phyloP scores from a whole-genome alignment of 1,140 invertebrate genomes.

The Apis florea region DNA sequence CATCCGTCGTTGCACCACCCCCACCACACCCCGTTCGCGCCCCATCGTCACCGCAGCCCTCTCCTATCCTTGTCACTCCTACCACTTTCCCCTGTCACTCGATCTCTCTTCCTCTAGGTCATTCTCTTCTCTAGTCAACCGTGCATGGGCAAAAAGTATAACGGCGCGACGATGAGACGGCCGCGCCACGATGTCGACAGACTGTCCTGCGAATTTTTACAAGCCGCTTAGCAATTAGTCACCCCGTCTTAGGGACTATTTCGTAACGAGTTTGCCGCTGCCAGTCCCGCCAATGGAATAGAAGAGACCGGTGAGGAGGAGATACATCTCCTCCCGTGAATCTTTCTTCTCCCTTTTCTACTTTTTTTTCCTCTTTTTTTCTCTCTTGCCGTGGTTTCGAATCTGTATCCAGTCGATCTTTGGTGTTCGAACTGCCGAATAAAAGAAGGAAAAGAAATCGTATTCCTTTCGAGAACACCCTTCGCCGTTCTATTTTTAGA shows the following conservation, averaged over 20 bases:
- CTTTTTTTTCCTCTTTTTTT: not conserved
- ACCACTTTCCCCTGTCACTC: not conserved
- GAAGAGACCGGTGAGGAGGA: not conserved
- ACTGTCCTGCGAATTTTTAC: constrained; percentile 51
- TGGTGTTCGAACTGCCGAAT: constrained; percentile 25
- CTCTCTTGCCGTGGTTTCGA: constrained; percentile 12
- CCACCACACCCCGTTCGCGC: not conserved
- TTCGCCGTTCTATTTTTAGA: constrained; percentile 23
- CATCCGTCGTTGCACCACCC: not conserved
- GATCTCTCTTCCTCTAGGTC: not conserved
- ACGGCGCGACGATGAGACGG: constrained; percentile 30
- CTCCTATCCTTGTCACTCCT: not conserved
- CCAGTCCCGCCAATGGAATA: not conserved
- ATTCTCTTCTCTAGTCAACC: constrained; percentile 34
- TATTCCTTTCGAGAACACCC: constrained; percentile 15
- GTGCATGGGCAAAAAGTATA: constrained; percentile 46
- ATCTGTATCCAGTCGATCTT: constrained; percentile 32
- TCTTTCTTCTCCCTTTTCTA: not conserved
- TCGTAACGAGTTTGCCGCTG: constrained; percentile 45
- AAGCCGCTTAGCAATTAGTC: constrained; percentile 54
- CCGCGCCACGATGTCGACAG: constrained; percentile 46
- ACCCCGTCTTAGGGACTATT: constrained; percentile 52
- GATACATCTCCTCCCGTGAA: constrained; percentile 11
- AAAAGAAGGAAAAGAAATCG: not conserved
- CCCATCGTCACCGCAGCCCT: not conserved